Conservation (phyloP, 2,113 vertebrate genomes). For the Maccullochella peelii region DNA sequence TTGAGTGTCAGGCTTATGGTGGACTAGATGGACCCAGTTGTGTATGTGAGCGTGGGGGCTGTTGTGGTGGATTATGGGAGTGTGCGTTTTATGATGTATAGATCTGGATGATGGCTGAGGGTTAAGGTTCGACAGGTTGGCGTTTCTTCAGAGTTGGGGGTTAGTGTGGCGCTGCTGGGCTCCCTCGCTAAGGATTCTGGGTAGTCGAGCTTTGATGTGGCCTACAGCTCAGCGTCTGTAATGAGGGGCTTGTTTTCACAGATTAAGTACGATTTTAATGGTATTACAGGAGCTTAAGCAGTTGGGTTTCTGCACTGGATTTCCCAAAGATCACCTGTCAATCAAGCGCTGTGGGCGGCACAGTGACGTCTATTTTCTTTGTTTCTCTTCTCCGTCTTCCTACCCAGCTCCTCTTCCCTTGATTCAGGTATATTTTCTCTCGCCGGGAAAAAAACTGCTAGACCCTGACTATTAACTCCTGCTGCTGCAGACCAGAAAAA, state of each 20-base stretch:
- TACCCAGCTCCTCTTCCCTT: not conserved
- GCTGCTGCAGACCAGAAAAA: too few species aligned
- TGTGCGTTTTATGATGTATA: conserved; percentile 36
- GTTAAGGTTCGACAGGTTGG: conserved; percentile 40
- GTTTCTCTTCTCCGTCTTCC: not conserved
- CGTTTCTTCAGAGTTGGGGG: conserved; percentile 3
- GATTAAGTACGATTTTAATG: conserved; percentile 51
- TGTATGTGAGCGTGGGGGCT: not conserved
- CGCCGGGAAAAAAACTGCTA: not conserved
- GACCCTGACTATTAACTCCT: not conserved
- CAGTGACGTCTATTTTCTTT: conserved; percentile 9
- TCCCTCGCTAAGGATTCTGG: conserved; percentile 33
- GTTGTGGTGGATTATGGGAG: conserved; percentile 49
- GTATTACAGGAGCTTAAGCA: conserved; percentile 45
- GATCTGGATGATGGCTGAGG: conserved; percentile 16
- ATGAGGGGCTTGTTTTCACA: conserved; percentile 58
- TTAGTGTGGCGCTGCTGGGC: not conserved
- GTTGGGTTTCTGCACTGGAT: conserved; percentile 31
- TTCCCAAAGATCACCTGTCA: conserved; percentile 48
- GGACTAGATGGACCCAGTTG: conserved; percentile 14
- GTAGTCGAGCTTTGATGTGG: conserved; percentile 59
- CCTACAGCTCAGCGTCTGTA: conserved; percentile 9
- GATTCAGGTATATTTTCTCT: not conserved
- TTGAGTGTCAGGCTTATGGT: conserved; percentile 23
- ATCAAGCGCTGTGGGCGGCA: conserved; percentile 36